A percentile compares a stretch with the other conserved stretches of the same genome.
These are phyloP conservation scores for Drosophila barbarae DNA, from an alignment of 2,888 invertebrate genomes.

Conservation along the genomic window DNA sequence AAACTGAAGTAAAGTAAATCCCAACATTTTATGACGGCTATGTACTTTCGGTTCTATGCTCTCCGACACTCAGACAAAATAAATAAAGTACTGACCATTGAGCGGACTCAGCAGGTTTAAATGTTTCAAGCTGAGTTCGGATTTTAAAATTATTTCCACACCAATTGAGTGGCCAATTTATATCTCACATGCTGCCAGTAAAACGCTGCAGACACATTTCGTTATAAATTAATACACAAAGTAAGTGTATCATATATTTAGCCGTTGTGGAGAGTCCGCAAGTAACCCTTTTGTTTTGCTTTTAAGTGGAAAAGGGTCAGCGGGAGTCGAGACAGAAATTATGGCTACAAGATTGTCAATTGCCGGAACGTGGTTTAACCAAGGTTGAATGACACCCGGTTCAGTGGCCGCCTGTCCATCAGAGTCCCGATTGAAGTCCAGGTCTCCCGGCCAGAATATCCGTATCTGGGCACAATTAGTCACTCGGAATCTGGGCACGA, in stretches of 20 bases:
- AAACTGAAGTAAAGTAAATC: slow-evolving; percentile 4
- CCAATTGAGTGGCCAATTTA: slow-evolving; percentile 7
- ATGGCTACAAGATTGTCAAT: slow-evolving; percentile 60
- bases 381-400: slow-evolving; percentile 34
- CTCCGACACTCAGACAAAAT: background rate
- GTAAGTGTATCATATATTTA: background rate
- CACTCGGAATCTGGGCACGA: slow-evolving; percentile 52
- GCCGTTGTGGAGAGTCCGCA: background rate
- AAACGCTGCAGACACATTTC: background rate
- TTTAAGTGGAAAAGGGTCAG: slow-evolving; percentile 48
- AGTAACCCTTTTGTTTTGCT: slow-evolving; percentile 51
- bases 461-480: slow-evolving; percentile 34
- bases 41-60: background rate
- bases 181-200: slow-evolving; percentile 5
- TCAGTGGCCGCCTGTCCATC: slow-evolving; percentile 17
- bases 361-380: slow-evolving; percentile 44
- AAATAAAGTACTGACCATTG: background rate
- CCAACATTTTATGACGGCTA: background rate
- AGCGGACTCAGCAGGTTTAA: background rate
- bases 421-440: slow-evolving; percentile 10
- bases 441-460: slow-evolving; percentile 4
- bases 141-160: background rate
- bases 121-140: background rate
- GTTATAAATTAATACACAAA: slow-evolving; percentile 1
- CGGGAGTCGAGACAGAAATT: slow-evolving; percentile 49